These are phyloP conservation scores for Microcebus tavaratra DNA, from an alignment of 2,113 vertebrate species.

Conservation along the genomic window DNA sequence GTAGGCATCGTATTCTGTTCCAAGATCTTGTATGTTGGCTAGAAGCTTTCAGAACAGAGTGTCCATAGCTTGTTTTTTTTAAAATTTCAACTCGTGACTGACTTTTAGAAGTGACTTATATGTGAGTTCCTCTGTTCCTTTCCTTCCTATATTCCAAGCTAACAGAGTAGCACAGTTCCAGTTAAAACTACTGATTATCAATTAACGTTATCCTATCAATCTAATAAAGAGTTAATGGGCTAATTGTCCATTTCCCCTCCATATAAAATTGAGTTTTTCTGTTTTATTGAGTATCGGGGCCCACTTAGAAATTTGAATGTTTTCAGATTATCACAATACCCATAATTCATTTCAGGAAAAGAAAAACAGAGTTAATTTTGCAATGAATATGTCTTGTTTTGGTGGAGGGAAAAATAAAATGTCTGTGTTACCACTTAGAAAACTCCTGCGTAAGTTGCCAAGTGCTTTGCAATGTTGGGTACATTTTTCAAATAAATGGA, in stretches of 20 bases:
- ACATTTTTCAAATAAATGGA: not conserved
- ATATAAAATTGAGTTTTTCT: slow-evolving; percentile 30
- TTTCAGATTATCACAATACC: not conserved
- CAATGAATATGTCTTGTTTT: not conserved
- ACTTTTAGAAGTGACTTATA: slow-evolving; percentile 28
- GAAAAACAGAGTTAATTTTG: slow-evolving; percentile 4
- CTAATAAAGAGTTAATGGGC: slow-evolving; percentile 52
- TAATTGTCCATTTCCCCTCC: slow-evolving; percentile 43
- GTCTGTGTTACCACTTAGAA: not conserved
- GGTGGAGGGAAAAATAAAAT: not conserved
- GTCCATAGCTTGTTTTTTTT: not conserved
- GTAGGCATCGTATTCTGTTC: not conserved
- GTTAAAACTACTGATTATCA: slow-evolving; percentile 54
- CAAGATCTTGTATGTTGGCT: not conserved
- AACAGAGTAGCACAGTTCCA: not conserved
- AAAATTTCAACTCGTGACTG: not conserved
- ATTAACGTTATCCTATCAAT: slow-evolving; percentile 45
- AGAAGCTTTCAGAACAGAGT: not conserved
- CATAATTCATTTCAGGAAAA: not conserved
- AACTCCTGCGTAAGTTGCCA: not conserved
- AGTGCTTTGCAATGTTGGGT: not conserved
- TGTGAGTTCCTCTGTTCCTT: not conserved
- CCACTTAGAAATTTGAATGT: slow-evolving; percentile 1
- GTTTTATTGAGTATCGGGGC: not conserved
- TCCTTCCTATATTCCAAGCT: slow-evolving; percentile 39